Base-by-base conservation (phyloP, 2,888 invertebrate species). In the Isoperla grammatica region DNA sequence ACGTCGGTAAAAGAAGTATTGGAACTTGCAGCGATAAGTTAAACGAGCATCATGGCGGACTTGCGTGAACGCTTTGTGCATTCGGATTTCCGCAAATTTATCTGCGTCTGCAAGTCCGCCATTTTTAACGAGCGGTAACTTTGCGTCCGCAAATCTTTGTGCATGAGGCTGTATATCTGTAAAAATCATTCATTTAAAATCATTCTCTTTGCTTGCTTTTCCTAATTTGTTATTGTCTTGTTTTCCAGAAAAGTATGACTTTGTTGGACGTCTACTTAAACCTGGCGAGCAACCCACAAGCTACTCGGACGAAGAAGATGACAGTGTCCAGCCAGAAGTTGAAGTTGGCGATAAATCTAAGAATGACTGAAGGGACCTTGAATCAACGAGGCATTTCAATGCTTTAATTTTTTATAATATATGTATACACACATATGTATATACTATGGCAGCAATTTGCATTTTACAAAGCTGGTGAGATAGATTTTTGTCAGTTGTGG, bases 231-330 rank as follows among this genome's bases (percentile, higher is more conserved):
- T 8, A 13, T 56, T 59, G 67, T 68, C 65, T 60, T 63, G 62
- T 64, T 63, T 80, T 82, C 9, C 80, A 95, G 96, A 97, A 80
- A 95, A 91, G 75, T 97, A 97, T 75, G 90, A 91, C 42, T 84
- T 88, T 65, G 91, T 97, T 39, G 97, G 97, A 13, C 86, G 87
- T 70, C 78, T 97, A 57, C 76, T 97, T 71, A 93, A 88, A 71
- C 94, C 94, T 1, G 95, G 95, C 11, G 95, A 97, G 70, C 85
- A 88, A 69, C 90, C 93, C 1, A 86, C 86, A 61, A 91, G 87
- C 72, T 96, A 96, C 75, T 90, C 93, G 0, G 95, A 95, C 69
- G 94, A 94, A 69, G 94, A 95, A 67, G 83, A 83, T 69, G 74
- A 87, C 75, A 60, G 56, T 8, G 56, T 53, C 17, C 61, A 59